Base-by-base conservation (phyloP, 2,797 vertebrate genomes). In the Enteromius argenteus region DNA sequence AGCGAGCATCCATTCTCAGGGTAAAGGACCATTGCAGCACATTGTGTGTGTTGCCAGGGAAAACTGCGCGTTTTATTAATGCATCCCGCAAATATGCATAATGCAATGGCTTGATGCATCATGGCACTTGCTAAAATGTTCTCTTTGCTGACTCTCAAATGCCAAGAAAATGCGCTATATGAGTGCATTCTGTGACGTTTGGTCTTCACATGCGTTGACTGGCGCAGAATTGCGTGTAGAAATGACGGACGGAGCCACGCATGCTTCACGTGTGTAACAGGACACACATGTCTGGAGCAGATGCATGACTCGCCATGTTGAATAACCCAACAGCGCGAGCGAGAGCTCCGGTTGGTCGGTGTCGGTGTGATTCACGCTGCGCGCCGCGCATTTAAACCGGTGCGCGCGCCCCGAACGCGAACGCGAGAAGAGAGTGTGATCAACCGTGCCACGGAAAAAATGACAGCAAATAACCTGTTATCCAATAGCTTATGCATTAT, bases 1-100 rank as follows among this genome's bases (percentile, higher is more conserved):
- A 85, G 46, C 85, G 37, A 86, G 84, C 81, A 91, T 91, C 90
- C 91, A 62, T 91, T 89, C 80, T 87, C 84, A 86, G 13, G 32
- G n/a, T 44, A 17, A 62, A 58, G 39, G 19, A 81, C 68, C 72
- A 85, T 53, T 81, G 80, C 64, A 71, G 58, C 69, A 81, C 6
- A 71, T 19, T 32, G 23, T 58, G 17, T 14, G 42, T 62, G 71
- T 58, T 64, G 21, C 44, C 37, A 46, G 68, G 39, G 53, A 73
- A 73, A 81, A 32, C 49, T 23, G 80, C 27, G 9, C 21, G 46
- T 66, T 67, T 19, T 53, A 75, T 23, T 15, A 14, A 72, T n/a
- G 19, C 37, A 44, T 9, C 10, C 9, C 35, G 7, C 15, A 32
- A 3, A 7, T 64, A 17, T 64, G 15, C 15, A 35, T 42, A 11